phyloP scores from a whole-genome alignment of 2,797 vertebrate species.

The Cyprinella venusta region DNA sequence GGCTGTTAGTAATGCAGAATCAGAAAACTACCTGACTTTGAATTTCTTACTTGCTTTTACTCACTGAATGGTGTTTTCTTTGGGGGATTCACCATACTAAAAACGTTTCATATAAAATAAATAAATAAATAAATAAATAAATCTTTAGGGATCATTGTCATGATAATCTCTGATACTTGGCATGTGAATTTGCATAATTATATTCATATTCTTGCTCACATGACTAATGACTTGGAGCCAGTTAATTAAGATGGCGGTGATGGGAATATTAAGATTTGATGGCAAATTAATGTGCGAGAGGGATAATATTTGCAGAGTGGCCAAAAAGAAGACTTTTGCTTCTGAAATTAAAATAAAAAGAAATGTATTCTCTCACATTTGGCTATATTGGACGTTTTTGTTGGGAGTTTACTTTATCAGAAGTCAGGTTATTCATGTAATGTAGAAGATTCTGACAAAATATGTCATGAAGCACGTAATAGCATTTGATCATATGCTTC shows the following conservation, averaged over 20 bases:
- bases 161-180: not conserved
- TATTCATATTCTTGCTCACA: conserved; percentile 11
- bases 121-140: no score
- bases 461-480: not conserved
- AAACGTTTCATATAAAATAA: no score
- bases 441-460: not conserved
- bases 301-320: not conserved
- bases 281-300: not conserved
- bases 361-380: not conserved
- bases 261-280: conserved; percentile 34
- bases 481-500: not conserved
- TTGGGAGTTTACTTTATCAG: not conserved
- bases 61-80: not conserved
- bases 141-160: not conserved
- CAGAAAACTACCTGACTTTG: not conserved
- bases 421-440: not conserved
- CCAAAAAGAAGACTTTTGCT: not conserved
- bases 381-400: not conserved
- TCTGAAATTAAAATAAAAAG: not conserved
- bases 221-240: conserved; percentile 10
- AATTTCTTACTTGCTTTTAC: not conserved
- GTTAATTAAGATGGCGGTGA: conserved; percentile 20
- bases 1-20: not conserved
- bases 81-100: not conserved
- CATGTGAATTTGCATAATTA: conserved; percentile 4